Evolutionary conservation across 2,888 invertebrate genomes (phyloP), one percentile per base, ranked within the genome.

Genomic region (Enchytraeus crypticus): DNA sequence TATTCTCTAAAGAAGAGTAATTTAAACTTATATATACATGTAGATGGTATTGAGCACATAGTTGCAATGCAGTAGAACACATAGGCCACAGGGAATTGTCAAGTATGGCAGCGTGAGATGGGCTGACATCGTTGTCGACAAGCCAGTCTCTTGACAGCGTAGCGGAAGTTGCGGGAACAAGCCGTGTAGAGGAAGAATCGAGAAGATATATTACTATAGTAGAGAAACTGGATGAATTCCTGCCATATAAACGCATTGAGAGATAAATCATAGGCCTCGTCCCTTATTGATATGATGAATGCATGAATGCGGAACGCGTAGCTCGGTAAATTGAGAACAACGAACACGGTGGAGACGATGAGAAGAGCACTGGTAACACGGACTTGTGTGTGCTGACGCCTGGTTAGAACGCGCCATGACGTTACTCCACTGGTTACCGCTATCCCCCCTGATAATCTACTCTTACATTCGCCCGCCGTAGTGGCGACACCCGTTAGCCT

Each of bases 101-200:
- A n/a, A n/a, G n/a, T n/a, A n/a, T n/a, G n/a, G n/a, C n/a, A n/a
- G n/a, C n/a, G n/a, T n/a, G n/a, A n/a, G n/a, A n/a, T n/a, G n/a
- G n/a, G n/a, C n/a, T n/a, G n/a, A 23, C 49, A 47, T 23, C 49
- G 8, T 23, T 47, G 47, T 21, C 59, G 47, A n/a, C 59, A 53
- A 5, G 32, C 51, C 11, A 62, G 49, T 11, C 62, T 30, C 23
- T 61, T 62, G 47, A 66, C 34, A 5, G 66, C 66, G 47, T 57
- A 61, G 18, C 67, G 49, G 53, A 67, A 67, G 45, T 64, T 60
- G n/a, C 64, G 61, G 33, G 64, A 64, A 53, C 67, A 66, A 21
- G 64, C 63, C 33, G 59, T 57, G 59, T 66, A 67, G 18, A 67
- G 61, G 54, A 66, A 66, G 27, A 67, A 66, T 30, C 67, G 62